phyloP scores from a whole-genome alignment of 2,113 vertebrate species.

The Micronisus gabar region DNA sequence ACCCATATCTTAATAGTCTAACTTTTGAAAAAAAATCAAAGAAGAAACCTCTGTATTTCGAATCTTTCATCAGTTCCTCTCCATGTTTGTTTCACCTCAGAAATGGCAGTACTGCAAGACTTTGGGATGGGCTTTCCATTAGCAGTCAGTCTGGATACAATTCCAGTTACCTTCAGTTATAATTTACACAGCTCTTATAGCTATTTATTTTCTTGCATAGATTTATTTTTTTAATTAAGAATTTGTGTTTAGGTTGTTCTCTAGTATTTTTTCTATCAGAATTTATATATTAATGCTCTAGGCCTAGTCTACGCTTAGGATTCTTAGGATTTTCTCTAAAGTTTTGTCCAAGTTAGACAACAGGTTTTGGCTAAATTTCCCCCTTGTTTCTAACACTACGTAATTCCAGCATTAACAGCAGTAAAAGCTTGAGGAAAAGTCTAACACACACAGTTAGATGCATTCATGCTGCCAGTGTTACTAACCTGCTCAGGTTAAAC shows the following conservation, averaged over 20 bases:
- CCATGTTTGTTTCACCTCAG: not conserved
- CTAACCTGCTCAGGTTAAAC: not conserved
- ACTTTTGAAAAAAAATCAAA: not conserved
- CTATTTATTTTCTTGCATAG: not conserved
- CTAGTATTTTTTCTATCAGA: not conserved
- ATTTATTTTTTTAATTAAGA: not conserved
- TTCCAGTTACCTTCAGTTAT: not conserved
- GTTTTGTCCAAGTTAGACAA: not conserved
- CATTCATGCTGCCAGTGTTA: not conserved
- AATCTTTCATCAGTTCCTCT: not conserved
- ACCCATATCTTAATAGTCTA: not conserved
- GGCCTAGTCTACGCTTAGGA: not conserved
- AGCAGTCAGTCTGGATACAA: not conserved
- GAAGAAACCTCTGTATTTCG: not conserved
- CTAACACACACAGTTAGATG: not conserved
- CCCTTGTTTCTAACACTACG: not conserved
- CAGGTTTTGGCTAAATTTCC: not conserved
- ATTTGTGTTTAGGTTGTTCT: not conserved
- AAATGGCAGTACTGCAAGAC: not conserved
- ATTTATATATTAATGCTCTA: not conserved
- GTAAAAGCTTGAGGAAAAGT: not conserved
- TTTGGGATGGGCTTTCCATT: not conserved
- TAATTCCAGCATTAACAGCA: not conserved
- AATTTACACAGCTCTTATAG: not conserved
- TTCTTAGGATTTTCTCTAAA: not conserved